Conservation (phyloP, 35 echinoderm and acorn worm genomes). For the Eucidaris tribuloides region DNA sequence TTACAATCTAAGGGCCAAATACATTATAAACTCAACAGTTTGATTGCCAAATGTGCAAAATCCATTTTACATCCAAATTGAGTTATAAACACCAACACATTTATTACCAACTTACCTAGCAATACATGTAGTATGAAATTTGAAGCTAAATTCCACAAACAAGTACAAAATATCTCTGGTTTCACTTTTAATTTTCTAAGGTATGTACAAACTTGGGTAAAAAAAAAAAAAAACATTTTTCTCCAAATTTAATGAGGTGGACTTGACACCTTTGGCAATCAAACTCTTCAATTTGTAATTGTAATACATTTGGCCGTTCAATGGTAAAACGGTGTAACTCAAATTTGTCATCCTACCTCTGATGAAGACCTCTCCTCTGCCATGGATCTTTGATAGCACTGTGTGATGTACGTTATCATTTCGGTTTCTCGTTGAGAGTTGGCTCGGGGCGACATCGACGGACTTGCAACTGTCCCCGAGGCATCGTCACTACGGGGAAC, state of each 20-base stretch:
- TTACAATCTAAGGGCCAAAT: too few species aligned
- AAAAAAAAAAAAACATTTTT: background rate
- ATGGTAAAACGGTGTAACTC: background rate
- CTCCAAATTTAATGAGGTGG: background rate
- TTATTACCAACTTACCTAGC: too few species aligned
- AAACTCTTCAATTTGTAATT: background rate
- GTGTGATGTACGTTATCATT: slow-evolving; percentile 78
- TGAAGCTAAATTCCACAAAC: too few species aligned
- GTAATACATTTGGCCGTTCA: background rate
- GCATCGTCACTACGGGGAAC: background rate
- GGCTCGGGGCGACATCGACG: background rate
- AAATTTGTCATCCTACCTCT: slow-evolving; percentile 6
- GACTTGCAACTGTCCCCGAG: background rate
- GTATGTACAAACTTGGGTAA: too few species aligned
- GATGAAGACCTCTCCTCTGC: slow-evolving; percentile 49
- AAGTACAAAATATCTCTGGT: too few species aligned
- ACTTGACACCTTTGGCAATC: background rate
- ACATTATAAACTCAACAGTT: too few species aligned
- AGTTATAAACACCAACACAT: too few species aligned
- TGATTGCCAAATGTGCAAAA: too few species aligned
- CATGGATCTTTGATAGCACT: slow-evolving; percentile 55
- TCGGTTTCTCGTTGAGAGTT: slow-evolving; percentile 58
- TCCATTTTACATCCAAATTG: too few species aligned
- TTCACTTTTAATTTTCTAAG: background rate
- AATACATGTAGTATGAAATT: background rate